Evolutionary conservation across 2,888 invertebrate genomes (phyloP).

Genomic region (Quadroppia sp.): DNA sequence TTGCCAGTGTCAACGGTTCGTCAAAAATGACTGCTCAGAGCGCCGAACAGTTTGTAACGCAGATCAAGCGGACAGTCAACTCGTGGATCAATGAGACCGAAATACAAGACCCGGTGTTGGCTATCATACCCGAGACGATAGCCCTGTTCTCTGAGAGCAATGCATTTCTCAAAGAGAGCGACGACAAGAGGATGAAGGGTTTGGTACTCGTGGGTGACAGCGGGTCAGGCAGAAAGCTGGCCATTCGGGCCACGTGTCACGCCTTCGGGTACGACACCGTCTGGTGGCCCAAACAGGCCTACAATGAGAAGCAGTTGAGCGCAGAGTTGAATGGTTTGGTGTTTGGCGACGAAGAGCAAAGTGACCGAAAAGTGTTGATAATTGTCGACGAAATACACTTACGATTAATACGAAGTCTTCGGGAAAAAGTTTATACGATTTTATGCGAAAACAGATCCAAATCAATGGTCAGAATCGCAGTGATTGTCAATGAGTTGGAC

Average conservation of each 20-base stretch:
- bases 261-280: constrained; percentile 41
- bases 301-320: constrained; percentile 37
- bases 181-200: neutral
- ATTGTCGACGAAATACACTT: constrained; percentile 43
- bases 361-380: constrained; percentile 38
- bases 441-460: neutral
- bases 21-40: constrained; percentile 17
- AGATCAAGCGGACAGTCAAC: neutral
- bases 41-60: neutral
- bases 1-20: constrained; percentile 20
- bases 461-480: constrained; percentile 20
- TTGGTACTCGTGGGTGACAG: constrained; percentile 38
- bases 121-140: constrained; percentile 31
- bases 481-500: constrained; percentile 18
- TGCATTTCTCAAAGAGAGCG: constrained; percentile 22
- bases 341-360: neutral
- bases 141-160: constrained; percentile 18
- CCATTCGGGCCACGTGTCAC: constrained; percentile 18
- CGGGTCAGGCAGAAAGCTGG: constrained; percentile 39
- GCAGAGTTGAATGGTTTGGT: constrained; percentile 33
- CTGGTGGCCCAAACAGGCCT: constrained; percentile 39
- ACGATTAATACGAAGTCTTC: constrained; percentile 37
- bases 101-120: constrained; percentile 3
- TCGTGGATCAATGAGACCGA: constrained; percentile 35
- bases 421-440: constrained; percentile 33